Conservation (phyloP, 2,797 vertebrate genomes). For the Myripristis jacobus region DNA sequence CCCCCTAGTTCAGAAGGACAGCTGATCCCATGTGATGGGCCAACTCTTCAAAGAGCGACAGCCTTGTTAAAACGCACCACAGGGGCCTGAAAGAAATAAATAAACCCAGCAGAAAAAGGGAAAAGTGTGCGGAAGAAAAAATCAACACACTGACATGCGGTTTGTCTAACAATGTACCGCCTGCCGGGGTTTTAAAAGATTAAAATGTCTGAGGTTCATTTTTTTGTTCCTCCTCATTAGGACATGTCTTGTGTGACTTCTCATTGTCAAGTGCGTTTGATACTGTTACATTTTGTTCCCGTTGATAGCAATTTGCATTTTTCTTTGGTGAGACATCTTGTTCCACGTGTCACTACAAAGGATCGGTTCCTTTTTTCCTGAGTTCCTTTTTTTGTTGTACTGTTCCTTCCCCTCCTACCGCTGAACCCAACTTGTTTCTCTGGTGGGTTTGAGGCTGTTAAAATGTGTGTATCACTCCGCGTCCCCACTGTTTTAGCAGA, state of each 20-base stretch:
- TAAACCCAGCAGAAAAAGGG: constrained; percentile 61
- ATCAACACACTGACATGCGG: constrained; percentile 75
- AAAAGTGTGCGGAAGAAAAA: constrained; percentile 49
- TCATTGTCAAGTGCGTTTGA: constrained; percentile 80
- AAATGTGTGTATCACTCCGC: constrained; percentile 36
- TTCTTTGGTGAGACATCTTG: constrained; percentile 78
- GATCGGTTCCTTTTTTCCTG: constrained; percentile 39
- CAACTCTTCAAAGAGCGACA: constrained; percentile 75
- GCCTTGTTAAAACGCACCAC: constrained; percentile 78
- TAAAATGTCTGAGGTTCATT: constrained; percentile 77
- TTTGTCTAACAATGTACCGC: constrained; percentile 83
- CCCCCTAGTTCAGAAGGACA: constrained; percentile 63
- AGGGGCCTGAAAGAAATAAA: constrained; percentile 73
- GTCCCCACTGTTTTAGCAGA: constrained; percentile 34
- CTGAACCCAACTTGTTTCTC: constrained; percentile 17
- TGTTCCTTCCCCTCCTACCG: constrained; percentile 26
- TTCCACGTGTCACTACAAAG: constrained; percentile 79
- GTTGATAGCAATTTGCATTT: constrained; percentile 81
- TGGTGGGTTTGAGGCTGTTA: constrained; percentile 42
- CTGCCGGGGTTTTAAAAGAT: constrained; percentile 83
- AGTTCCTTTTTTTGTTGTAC: constrained; percentile 40
- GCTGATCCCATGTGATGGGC: constrained; percentile 73
- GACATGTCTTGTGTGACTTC: constrained; percentile 78
- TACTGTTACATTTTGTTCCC: constrained; percentile 77
- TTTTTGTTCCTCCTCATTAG: constrained; percentile 81